Evolutionary conservation across 2,113 vertebrate genomes (phyloP).

Genomic region (Dicaeum eximium): DNA sequence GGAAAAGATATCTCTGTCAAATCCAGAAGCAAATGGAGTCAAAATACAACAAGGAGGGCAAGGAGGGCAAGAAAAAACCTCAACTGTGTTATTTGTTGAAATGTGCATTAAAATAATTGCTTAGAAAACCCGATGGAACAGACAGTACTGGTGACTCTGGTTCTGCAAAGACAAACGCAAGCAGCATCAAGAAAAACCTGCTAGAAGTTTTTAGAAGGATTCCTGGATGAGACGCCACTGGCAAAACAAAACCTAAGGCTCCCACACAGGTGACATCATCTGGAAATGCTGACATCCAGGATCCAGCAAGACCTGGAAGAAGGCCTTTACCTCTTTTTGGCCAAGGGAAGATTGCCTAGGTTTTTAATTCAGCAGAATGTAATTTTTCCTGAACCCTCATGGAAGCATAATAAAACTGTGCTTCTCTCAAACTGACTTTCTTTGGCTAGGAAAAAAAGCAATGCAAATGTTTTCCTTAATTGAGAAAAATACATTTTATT

Average conservation of each 20-base stretch:
- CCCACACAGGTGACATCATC: accelerated
- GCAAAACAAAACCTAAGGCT: not conserved
- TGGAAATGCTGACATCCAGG: not conserved
- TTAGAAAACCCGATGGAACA: not conserved
- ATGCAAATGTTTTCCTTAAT: not conserved
- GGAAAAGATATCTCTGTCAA: not conserved
- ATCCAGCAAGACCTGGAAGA: not conserved
- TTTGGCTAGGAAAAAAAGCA: not conserved
- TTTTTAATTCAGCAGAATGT: not conserved
- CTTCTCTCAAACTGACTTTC: not conserved
- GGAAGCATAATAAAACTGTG: not conserved
- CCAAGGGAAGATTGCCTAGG: not conserved
- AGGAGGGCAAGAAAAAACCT: not conserved
- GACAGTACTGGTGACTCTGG: not conserved
- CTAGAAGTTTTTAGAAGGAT: no score
- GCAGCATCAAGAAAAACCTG: not conserved
- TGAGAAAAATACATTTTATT: not conserved
- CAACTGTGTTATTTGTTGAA: not conserved
- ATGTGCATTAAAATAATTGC: not conserved
- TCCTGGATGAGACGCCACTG: not conserved
- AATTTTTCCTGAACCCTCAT: not conserved
- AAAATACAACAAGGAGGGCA: not conserved
- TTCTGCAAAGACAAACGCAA: not conserved
- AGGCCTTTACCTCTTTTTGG: not conserved
- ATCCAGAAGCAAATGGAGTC: not conserved